Evolutionary conservation across 1,140 invertebrate species (phyloP).

Genomic region (Sarcophaga peregrina): DNA sequence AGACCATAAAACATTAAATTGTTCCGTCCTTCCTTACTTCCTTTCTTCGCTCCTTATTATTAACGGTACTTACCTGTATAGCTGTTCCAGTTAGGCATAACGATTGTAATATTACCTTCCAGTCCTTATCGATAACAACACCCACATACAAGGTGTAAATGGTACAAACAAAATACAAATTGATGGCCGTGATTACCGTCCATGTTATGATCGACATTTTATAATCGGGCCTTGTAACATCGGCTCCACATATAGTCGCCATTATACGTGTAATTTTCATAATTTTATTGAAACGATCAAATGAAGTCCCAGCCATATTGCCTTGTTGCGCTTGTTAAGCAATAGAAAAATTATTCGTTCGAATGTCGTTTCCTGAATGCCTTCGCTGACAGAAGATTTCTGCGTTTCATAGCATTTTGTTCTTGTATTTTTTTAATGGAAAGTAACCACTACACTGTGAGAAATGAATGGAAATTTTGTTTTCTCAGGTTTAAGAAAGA

Average conservation of each 20-base stretch:
- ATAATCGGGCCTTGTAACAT: background rate
- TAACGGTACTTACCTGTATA: background rate
- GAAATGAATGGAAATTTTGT: too few relatives aligned
- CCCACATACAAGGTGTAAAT: constrained; percentile 7
- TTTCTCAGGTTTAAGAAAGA: too few relatives aligned
- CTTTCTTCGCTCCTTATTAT: background rate
- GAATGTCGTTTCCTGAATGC: too few relatives aligned
- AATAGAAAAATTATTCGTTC: too few relatives aligned
- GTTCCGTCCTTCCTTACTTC: too few relatives aligned
- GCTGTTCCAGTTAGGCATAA: background rate
- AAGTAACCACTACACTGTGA: too few relatives aligned
- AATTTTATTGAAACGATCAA: background rate
- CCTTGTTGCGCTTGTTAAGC: background rate
- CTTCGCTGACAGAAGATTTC: too few relatives aligned
- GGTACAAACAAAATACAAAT: background rate
- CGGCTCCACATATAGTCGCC: background rate
- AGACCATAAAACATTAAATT: background rate
- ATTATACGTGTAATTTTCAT: background rate
- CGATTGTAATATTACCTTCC: background rate
- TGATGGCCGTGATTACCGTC: background rate
- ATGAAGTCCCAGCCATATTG: background rate
- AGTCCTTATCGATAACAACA: background rate
- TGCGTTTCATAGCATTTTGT: too few relatives aligned
- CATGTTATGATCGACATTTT: background rate
- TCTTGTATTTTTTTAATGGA: too few relatives aligned